Evolutionary conservation across 2,888 invertebrate genomes (phyloP).

Genomic region (Eupithecia centaureata): DNA sequence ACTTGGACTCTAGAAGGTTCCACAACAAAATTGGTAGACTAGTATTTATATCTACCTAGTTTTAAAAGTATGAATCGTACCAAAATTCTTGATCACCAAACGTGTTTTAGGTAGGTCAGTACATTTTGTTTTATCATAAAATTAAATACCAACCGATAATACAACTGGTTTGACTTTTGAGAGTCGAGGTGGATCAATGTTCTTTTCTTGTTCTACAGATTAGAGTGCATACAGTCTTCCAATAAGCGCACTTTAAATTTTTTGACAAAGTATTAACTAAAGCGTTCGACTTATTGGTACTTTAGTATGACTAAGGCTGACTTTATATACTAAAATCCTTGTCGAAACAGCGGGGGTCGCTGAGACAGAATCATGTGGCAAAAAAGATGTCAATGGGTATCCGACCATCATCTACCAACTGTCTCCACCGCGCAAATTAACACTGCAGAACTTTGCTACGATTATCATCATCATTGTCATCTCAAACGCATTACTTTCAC

Average conservation of each 20-base stretch:
- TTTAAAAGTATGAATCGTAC: neutral
- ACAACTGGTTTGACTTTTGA: neutral
- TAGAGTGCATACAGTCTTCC: neutral
- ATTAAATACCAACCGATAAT: neutral
- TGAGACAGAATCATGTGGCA: no score
- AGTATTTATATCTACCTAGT: no score
- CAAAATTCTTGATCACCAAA: neutral
- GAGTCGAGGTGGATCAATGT: neutral
- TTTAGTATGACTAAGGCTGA: no score
- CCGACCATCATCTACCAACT: neutral
- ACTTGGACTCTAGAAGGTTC: no score
- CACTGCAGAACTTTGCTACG: no score
- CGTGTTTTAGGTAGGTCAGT: constrained; percentile 2
- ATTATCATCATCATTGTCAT: neutral
- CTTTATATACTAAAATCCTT: neutral
- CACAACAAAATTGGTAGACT: no score
- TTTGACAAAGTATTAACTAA: neutral
- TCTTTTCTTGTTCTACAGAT: neutral
- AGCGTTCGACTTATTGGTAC: no score
- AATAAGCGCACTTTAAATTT: neutral
- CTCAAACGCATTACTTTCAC: neutral
- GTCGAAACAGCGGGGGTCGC: neutral
- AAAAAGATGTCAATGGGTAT: neutral
- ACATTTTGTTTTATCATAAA: neutral
- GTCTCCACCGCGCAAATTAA: neutral